These are phyloP conservation scores for Otus scops DNA, from an alignment of 2,797 vertebrate genomes.

Conservation along the genomic window DNA sequence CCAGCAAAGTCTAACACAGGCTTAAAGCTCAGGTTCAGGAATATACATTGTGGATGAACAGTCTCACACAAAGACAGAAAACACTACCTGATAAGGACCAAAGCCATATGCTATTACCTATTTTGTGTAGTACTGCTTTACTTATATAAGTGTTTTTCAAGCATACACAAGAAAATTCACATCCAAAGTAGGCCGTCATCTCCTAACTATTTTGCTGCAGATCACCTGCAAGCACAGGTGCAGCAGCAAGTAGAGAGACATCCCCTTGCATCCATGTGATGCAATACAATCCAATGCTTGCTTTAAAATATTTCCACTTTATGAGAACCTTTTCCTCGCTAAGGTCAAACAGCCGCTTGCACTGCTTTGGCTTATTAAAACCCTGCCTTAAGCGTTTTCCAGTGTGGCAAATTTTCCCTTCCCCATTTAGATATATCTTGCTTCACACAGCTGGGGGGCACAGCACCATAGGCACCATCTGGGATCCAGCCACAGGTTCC, in stretches of 20 bases:
- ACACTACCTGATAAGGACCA: background rate
- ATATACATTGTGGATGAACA: background rate
- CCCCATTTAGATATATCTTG: background rate
- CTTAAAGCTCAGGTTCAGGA: background rate
- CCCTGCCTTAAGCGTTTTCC: background rate
- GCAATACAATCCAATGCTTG: background rate
- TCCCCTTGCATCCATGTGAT: background rate
- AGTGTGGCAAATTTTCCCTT: background rate
- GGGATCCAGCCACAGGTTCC: background rate
- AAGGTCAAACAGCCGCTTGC: background rate
- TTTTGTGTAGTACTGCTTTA: accelerated
- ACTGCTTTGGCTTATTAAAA: background rate
- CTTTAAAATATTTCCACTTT: background rate
- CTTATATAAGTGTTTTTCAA: accelerated
- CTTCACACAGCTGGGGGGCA: background rate
- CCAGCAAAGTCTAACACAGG: background rate
- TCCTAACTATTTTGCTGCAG: background rate
- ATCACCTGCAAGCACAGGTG: background rate
- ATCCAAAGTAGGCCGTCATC: background rate
- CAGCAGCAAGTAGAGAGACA: accelerated
- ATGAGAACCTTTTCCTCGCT: background rate
- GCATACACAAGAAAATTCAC: background rate
- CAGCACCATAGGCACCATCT: background rate
- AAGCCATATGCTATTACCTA: too few species aligned
- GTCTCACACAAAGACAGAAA: background rate